Base-by-base conservation (phyloP, 2,113 vertebrate genomes). In the Barnardius zonarius region DNA sequence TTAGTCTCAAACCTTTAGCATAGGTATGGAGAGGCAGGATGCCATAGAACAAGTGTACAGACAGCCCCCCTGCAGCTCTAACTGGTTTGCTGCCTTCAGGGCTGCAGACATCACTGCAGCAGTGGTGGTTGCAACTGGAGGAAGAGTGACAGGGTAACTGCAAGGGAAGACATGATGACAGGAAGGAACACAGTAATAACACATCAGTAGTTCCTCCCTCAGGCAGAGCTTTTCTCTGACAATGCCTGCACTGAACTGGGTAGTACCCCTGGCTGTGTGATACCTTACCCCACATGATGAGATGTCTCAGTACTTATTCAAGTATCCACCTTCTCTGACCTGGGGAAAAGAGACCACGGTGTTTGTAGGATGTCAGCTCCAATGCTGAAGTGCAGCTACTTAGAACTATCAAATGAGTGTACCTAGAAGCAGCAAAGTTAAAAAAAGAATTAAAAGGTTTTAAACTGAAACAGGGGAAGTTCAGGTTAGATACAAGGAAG, bases 91-190 rank as follows among this genome's bases (percentile, higher is more conserved):
- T 25, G 39, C 2, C 0, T 20, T 66, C 25, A 27, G 77, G 16
- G 33, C 13, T 17, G 3, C 13, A 17, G 9, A 19, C 20, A 27
- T 54, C 23, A 6, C 17, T 5, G 33, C 59, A 27, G 66, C 19
- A 62, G 20, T 1, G 6, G 25, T 15, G 7, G 8, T 41, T 5
- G 48, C 10, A 33, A 19, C 5, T 10, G 35, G 23, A 18, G 35
- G 67, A 35, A 41, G 14, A 17, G 35, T 25, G 43, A 25, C 18
- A 2, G 23, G 6, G 2, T 8, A 70, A 5, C 43, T 7, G 11
- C 3, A 25, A 49, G 35, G n/a, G 9, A 6, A 18, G 43, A n/a
- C 23, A 22, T 41, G 5, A 6, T 2, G 3, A 6, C 14, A 22
- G 30, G 52, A 49, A 70, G 46, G 33, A 46, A 59, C 2, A 33